phyloP scores from a whole-genome alignment of 2,113 vertebrate species.

The Benitochromis conjunctus region DNA sequence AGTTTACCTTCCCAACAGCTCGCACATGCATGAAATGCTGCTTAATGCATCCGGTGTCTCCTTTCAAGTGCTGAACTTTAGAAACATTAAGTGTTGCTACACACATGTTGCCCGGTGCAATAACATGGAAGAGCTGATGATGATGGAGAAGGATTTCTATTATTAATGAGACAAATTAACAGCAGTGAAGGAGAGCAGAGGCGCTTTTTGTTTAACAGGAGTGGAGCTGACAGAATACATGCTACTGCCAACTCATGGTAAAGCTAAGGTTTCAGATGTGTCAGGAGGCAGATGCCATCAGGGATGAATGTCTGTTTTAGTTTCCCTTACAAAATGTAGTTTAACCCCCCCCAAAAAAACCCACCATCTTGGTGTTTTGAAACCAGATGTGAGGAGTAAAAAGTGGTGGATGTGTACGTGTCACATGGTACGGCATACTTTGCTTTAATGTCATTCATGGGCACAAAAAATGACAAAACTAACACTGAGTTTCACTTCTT shows the following conservation, averaged over 20 bases:
- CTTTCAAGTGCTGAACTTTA: background rate
- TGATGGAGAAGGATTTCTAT: background rate
- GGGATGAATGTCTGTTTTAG: background rate
- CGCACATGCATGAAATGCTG: background rate
- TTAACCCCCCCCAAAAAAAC: accelerated
- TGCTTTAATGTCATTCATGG: background rate
- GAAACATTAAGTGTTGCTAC: background rate
- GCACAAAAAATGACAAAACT: background rate
- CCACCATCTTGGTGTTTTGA: background rate
- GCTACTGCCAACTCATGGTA: background rate
- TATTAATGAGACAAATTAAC: background rate
- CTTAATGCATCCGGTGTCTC: background rate
- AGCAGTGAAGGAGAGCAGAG: background rate
- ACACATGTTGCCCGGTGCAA: background rate
- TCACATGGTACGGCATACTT: background rate
- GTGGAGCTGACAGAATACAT: background rate
- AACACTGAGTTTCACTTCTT: background rate
- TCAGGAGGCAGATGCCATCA: background rate
- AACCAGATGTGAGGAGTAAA: background rate
- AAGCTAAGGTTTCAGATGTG: background rate
- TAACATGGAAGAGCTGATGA: background rate
- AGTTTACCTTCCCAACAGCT: background rate
- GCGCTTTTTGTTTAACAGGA: background rate
- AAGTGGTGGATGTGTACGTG: background rate
- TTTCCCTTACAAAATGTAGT: background rate